Conservation (phyloP, 2,113 vertebrate species). For the Aspiorhynchus laticeps region DNA sequence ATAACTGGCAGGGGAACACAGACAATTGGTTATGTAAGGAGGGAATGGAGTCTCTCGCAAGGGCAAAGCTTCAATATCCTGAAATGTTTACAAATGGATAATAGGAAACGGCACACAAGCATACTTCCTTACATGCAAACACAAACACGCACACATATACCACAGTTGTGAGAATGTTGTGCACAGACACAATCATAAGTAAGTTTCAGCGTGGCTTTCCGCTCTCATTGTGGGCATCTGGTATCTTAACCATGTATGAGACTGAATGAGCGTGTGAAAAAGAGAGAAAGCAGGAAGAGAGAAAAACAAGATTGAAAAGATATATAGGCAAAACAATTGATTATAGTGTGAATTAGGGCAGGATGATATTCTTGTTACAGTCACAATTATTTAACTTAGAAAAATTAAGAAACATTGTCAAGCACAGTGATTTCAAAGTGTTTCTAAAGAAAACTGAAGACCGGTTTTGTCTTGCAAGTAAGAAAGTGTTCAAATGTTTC, state of each 20-base stretch:
- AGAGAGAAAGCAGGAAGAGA: background rate
- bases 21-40: conserved; percentile 9
- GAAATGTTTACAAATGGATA: conserved; percentile 8
- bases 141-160: background rate
- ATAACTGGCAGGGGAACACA: background rate
- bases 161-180: background rate
- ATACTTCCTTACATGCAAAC: background rate
- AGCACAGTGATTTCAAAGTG: background rate
- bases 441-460: background rate
- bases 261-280: background rate
- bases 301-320: background rate
- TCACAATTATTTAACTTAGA: background rate
- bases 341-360: background rate
- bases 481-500: background rate
- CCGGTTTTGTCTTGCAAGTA: background rate
- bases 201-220: background rate
- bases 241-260: background rate
- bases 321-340: background rate
- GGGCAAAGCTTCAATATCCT: conserved; percentile 2
- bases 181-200: background rate
- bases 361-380: background rate
- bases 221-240: conserved; percentile 15
- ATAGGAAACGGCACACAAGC: background rate
- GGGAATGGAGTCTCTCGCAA: background rate
- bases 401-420: background rate